Evolutionary conservation across 35 echinoderm and acorn worm genomes (phyloP), one percentile per base, ranked within the genome.

Genomic region (Anneissia japonica): DNA sequence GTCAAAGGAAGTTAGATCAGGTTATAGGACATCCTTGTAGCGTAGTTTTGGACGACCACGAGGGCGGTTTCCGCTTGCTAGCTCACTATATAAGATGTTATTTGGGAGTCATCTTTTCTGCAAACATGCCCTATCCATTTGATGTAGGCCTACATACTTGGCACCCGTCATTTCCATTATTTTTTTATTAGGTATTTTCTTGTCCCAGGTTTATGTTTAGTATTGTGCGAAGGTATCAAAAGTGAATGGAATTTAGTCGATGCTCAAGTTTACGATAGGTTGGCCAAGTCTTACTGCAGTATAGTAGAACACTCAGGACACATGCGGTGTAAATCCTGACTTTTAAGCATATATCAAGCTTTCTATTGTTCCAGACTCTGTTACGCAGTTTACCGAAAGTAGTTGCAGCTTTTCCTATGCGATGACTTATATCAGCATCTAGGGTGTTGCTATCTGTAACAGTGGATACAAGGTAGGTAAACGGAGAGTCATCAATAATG

Each of bases 381-480:
- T 51, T 46, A 37, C 81, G 38, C 81, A 83, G 21, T 83, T 30
- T 33, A 73, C 30, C 34, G 72, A 28, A 36, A 72, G 30, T 33
- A 78, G 36, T 33, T 30, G 31, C 36, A 34, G 29, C 35, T n/a
- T 78, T 73, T 2, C 83, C 39, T 32, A 84, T 84, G 32, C 39
- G 39, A 17, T 35, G 31, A 29, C 19, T 73, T 9, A 84, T 9
- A 21, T 84, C 43, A 30, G 83, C 83, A 31, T 84, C 83, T 31
- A 75, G 21, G n/a, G 39, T 30, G 16, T 16, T 72, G 39, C 32
- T 84, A 35, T 0, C 74, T 21, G 83, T 74, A 35, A 84, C 41
- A 30, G 39, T 74, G 26, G 83, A 38, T 32, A 41, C 83, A 19
- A 84, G 36, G 83, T 84, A 84, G n/a, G 39, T 74, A 55, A 84